A percentile compares a stretch with the other conserved stretches of the same genome.
Evolutionary conservation across 2,113 vertebrate species (phyloP).

Genomic region (Chionomys nivalis): DNA sequence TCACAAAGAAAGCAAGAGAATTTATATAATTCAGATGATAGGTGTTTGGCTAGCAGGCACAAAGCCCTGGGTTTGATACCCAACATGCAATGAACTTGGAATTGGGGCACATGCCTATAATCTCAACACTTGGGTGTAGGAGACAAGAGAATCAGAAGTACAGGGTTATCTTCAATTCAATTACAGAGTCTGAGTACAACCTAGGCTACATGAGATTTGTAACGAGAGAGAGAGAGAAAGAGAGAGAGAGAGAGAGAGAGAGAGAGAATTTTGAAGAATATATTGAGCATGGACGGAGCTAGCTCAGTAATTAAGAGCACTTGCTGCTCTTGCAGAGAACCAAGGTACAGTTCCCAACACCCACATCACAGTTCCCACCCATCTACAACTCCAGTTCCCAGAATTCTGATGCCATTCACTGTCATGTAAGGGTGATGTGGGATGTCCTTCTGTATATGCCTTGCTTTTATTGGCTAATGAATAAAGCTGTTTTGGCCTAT

Average conservation of each 20-base stretch:
- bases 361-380: neutral
- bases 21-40: neutral
- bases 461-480: too few relatives aligned
- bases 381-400: neutral
- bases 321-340: neutral
- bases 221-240: neutral
- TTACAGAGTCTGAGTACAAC: neutral
- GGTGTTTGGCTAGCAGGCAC: neutral
- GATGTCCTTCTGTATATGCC: too few relatives aligned
- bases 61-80: neutral
- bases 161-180: neutral
- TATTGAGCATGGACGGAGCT: neutral
- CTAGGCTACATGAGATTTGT: neutral
- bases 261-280: neutral
- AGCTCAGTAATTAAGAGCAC: neutral
- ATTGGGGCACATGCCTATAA: neutral
- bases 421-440: neutral
- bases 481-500: too few relatives aligned
- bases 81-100: neutral
- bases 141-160: neutral
- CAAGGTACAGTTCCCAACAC: neutral
- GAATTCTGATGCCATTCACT: neutral
- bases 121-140: neutral
- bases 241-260: too few relatives aligned
- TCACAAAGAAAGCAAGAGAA: constrained; percentile 6